Evolutionary conservation across 92 coral and sea anemone species (phyloP).

Genomic region (Porites cylindrica): DNA sequence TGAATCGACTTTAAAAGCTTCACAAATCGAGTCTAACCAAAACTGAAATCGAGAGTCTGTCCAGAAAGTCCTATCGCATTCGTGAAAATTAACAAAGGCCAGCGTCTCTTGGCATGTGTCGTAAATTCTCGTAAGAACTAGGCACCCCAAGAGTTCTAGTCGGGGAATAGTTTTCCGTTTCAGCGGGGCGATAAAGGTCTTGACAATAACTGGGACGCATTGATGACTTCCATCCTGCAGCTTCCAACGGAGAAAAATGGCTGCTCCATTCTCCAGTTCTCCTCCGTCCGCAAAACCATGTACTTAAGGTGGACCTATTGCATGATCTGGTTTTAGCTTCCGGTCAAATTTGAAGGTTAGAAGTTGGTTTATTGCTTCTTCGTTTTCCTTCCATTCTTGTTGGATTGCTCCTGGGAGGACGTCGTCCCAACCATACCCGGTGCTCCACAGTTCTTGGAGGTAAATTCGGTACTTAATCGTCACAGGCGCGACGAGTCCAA

Average conservation of each 20-base stretch:
- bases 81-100: too few species aligned
- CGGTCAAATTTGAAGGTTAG: slow-evolving; percentile 30
- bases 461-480: slow-evolving; percentile 22
- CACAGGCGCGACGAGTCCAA: slow-evolving; percentile 40
- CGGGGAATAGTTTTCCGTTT: too few species aligned
- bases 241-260: background rate
- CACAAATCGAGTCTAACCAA: too few species aligned
- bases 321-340: slow-evolving; percentile 11
- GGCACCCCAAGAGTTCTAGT: too few species aligned
- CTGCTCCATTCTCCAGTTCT: background rate
- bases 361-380: slow-evolving; percentile 25
- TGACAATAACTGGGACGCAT: too few species aligned
- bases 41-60: too few species aligned
- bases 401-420: slow-evolving; percentile 28
- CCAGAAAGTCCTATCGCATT: too few species aligned
- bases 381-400: slow-evolving; percentile 33
- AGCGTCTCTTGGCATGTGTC: too few species aligned
- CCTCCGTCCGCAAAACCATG: slow-evolving; percentile 8
- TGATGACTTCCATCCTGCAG: background rate
- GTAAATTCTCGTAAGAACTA: too few species aligned
- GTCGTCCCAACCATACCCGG: slow-evolving; percentile 45
- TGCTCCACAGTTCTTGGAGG: slow-evolving; percentile 44
- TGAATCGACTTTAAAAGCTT: too few species aligned
- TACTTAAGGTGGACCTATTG: background rate
- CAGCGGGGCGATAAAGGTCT: too few species aligned